These are phyloP conservation scores for Merluccius polli DNA, from an alignment of 2,797 vertebrate species.

Conservation along the genomic window DNA sequence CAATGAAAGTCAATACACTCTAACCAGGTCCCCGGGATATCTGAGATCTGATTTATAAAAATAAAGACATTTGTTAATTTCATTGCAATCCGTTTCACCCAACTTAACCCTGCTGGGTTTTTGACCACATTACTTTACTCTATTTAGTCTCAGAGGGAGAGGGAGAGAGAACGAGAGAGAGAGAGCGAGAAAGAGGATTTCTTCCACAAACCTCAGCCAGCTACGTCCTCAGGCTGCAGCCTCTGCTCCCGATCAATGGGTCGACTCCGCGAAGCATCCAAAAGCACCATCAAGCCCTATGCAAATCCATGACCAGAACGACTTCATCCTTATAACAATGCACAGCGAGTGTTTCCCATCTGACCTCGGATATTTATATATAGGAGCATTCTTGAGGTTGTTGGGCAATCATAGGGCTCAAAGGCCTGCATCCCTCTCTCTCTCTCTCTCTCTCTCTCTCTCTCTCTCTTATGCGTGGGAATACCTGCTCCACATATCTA, in stretches of 20 bases:
- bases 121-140: not conserved
- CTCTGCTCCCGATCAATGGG: constrained; percentile 38
- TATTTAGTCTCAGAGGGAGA: not conserved
- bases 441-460: no score
- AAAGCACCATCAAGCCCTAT: constrained; percentile 46
- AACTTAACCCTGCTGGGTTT: no score
- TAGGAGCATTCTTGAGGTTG: constrained; percentile 30
- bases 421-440: not conserved
- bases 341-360: constrained; percentile 17
- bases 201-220: constrained; percentile 61
- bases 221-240: constrained; percentile 45
- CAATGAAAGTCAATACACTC: no score
- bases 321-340: constrained; percentile 51
- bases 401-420: constrained; percentile 43
- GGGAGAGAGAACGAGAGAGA: not conserved
- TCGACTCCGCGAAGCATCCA: constrained; percentile 41
- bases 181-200: not conserved
- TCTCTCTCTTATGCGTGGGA: constrained; percentile 21
- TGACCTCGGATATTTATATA: constrained; percentile 45
- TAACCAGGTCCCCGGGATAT: no score
- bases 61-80: no score
- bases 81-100: no score
- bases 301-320: constrained; percentile 43
- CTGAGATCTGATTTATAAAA: no score
- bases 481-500: constrained; percentile 42